phyloP scores from a whole-genome alignment of 2,113 vertebrate genomes.

The Trachemys scripta region DNA sequence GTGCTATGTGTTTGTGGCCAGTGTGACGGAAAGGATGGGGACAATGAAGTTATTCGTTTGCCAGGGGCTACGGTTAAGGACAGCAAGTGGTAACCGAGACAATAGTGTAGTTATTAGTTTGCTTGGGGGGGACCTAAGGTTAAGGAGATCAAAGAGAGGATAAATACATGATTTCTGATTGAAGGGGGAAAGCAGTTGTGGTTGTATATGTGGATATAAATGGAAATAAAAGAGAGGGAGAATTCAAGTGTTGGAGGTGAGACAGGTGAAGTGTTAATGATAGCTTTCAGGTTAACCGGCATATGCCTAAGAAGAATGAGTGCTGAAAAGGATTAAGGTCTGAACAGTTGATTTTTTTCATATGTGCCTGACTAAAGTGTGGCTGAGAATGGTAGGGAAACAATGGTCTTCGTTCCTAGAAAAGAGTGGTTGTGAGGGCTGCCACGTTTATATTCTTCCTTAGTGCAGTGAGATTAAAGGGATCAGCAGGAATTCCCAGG shows the following conservation, averaged over 20 bases:
- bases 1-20: not conserved
- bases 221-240: constrained; percentile 48
- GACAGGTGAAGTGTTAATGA: constrained; percentile 60
- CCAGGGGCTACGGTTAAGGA: not conserved
- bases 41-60: not conserved
- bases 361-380: constrained; percentile 2
- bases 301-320: not conserved
- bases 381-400: constrained; percentile 46
- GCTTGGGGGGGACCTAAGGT: not conserved
- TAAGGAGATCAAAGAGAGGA: not conserved
- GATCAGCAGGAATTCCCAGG: constrained; percentile 15
- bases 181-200: constrained; percentile 41
- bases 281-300: constrained; percentile 49
- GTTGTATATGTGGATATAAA: constrained; percentile 21
- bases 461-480: not conserved
- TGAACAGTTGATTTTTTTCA: constrained; percentile 7
- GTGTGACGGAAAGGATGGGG: not conserved
- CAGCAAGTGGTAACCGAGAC: not conserved
- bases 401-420: not conserved
- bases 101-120: not conserved
- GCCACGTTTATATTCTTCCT: constrained; percentile 18
- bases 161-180: constrained; percentile 2
- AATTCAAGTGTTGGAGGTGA: constrained; percentile 16
- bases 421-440: too few species aligned
- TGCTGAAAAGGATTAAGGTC: constrained; percentile 45